Percentiles rank a stretch among this genome's conserved stretches.
Conservation (phyloP, 2,888 invertebrate species). For the Synanthedon tipuliformis region DNA sequence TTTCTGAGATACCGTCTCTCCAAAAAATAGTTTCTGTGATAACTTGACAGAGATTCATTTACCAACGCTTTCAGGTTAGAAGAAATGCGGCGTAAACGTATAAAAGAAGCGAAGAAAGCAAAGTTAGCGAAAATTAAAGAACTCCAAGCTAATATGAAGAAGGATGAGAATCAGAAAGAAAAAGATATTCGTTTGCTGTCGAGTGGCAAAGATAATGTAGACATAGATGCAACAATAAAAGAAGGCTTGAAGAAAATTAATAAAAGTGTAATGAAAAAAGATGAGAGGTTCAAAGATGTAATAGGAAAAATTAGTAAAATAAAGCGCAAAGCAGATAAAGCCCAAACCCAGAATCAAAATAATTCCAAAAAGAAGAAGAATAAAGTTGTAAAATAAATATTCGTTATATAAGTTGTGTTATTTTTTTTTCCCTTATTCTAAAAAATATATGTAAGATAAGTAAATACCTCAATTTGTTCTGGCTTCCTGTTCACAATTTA, state of each 20-base stretch:
- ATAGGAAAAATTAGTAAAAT: constrained; percentile 58
- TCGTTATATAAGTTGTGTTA: too few species aligned
- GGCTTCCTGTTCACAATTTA: too few species aligned
- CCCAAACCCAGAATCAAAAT: constrained; percentile 12
- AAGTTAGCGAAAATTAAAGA: constrained; percentile 50
- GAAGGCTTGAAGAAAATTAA: constrained; percentile 48
- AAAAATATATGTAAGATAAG: too few species aligned
- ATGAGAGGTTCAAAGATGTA: constrained; percentile 55
- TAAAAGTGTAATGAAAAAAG: constrained; percentile 56
- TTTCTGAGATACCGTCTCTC: too few species aligned
- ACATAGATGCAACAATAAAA: constrained; percentile 47
- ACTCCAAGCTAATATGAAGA: constrained; percentile 37
- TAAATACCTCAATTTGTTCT: too few species aligned
- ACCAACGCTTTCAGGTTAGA: constrained; percentile 32
- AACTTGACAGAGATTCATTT: too few species aligned
- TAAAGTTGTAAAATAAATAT: too few species aligned
- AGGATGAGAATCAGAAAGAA: constrained; percentile 14
- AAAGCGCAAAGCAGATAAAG: constrained; percentile 50
- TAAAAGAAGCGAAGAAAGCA: constrained; percentile 53
- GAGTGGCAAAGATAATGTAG: constrained; percentile 16
- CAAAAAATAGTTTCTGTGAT: too few species aligned
- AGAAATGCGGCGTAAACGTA: constrained; percentile 53
- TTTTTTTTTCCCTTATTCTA: too few species aligned
- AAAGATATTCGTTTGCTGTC: constrained; percentile 20
- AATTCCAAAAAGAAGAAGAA: not conserved